phyloP scores from a whole-genome alignment of 64 coral and sea anemone species.

The Catalaphyllia jardinei region DNA sequence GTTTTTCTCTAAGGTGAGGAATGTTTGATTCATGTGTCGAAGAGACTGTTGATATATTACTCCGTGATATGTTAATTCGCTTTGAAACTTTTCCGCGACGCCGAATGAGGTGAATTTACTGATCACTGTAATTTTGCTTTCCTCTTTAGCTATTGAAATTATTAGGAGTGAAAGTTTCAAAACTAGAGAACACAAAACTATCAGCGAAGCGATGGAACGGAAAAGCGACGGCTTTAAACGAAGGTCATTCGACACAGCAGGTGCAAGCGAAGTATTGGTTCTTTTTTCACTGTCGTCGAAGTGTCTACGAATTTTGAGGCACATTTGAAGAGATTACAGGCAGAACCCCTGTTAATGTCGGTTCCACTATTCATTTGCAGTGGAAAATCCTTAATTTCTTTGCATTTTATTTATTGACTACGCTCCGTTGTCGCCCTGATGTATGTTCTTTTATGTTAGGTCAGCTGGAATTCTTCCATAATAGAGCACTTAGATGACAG shows the following conservation, averaged over 20 bases:
- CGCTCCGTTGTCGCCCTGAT: constrained; percentile 58
- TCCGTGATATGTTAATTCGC: constrained; percentile 6
- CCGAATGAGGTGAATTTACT: background rate
- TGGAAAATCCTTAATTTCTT: constrained; percentile 67
- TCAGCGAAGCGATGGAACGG: background rate
- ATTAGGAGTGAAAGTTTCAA: background rate
- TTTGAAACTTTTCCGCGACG: constrained; percentile 24
- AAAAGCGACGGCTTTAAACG: constrained; percentile 1
- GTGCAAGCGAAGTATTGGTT: background rate
- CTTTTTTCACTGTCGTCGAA: background rate
- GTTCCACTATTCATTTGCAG: constrained; percentile 51
- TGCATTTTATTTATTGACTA: constrained; percentile 56
- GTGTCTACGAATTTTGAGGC: background rate
- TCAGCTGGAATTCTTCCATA: constrained; percentile 83
- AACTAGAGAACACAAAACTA: background rate
- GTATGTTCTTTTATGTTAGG: constrained; percentile 63
- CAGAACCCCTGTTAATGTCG: constrained; percentile 29
- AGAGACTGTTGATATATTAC: background rate
- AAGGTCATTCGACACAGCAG: constrained; percentile 9
- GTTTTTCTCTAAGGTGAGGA: background rate
- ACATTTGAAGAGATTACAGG: background rate
- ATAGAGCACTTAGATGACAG: constrained; percentile 71
- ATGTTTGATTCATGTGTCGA: background rate
- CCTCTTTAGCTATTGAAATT: background rate
- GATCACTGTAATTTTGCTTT: background rate